Conservation (phyloP, 2,797 vertebrate species). For the Enteromius anoplus region DNA sequence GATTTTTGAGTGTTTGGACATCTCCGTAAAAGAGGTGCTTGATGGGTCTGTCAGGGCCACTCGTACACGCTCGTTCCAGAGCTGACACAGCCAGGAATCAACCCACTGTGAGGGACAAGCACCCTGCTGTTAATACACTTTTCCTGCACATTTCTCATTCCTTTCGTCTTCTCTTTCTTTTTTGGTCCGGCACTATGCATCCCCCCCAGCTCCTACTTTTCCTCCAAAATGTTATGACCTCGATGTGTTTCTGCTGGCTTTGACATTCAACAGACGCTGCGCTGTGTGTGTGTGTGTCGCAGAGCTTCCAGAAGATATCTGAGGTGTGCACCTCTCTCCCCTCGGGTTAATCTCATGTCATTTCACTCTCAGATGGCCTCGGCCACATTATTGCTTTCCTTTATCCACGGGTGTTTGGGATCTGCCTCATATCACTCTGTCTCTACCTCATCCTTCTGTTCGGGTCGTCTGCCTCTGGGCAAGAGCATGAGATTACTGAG, state of each 20-base stretch:
- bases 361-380: conserved; percentile 48
- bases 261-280: conserved; percentile 24
- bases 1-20: conserved; percentile 36
- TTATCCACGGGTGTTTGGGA: conserved; percentile 13
- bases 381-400: conserved; percentile 45
- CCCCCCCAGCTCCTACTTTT: background rate
- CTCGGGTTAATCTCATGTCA: conserved; percentile 49
- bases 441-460: conserved; percentile 32
- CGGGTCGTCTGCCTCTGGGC: conserved; percentile 40
- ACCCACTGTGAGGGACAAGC: conserved; percentile 50
- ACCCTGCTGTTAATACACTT: conserved; percentile 50
- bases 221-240: conserved; percentile 34
- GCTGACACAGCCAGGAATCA: background rate
- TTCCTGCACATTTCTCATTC: conserved; percentile 24
- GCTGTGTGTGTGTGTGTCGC: conserved; percentile 8
- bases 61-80: background rate
- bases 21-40: conserved; percentile 30
- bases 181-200: background rate
- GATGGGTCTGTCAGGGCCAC: conserved; percentile 29
- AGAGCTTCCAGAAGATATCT: conserved; percentile 13
- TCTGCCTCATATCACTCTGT: conserved; percentile 31
- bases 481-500: conserved; percentile 36
- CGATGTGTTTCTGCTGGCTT: conserved; percentile 32
- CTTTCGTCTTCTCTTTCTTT: conserved; percentile 29
- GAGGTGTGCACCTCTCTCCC: conserved; percentile 26